phyloP scores from a whole-genome alignment of 2,888 invertebrate species.

The Heterodera filipjevi region DNA sequence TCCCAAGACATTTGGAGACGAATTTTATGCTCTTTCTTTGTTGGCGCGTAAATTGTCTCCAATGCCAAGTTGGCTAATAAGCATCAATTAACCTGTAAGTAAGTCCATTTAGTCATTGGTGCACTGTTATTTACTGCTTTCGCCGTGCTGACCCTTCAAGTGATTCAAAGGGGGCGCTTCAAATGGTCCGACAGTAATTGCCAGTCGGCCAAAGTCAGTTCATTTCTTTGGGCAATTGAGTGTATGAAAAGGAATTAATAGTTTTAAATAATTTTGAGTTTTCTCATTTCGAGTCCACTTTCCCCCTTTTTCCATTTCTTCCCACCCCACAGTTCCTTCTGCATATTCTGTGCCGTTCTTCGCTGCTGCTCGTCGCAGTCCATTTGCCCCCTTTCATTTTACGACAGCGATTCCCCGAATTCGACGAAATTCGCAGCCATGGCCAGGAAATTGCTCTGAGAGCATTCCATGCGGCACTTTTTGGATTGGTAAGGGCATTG shows the following conservation, averaged over 20 bases:
- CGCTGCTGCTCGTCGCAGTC: neutral
- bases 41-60: slow-evolving; percentile 24
- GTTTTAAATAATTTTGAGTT: too few species aligned
- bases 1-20: slow-evolving; percentile 11
- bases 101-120: slow-evolving; percentile 9
- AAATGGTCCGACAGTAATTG: slow-evolving; percentile 45
- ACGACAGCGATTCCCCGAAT: neutral
- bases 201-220: slow-evolving; percentile 34
- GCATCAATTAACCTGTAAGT: neutral
- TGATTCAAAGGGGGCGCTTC: slow-evolving; percentile 40
- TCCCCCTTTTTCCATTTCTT: neutral
- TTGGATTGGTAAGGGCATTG: neutral
- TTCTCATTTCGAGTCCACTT: neutral
- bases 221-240: neutral
- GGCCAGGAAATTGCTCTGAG: neutral
- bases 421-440: neutral
- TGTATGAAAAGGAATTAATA: too few species aligned
- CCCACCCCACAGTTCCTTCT: neutral
- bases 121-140: slow-evolving; percentile 24
- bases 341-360: neutral
- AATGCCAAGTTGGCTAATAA: slow-evolving; percentile 5
- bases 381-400: neutral
- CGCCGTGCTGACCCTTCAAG: slow-evolving; percentile 33
- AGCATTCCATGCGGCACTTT: neutral
- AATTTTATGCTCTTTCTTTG: slow-evolving; percentile 24